A percentile compares a stretch with the other conserved stretches of the same genome.
Evolutionary conservation across 2,888 invertebrate genomes (phyloP).

Genomic region (Drosophila siamana): DNA sequence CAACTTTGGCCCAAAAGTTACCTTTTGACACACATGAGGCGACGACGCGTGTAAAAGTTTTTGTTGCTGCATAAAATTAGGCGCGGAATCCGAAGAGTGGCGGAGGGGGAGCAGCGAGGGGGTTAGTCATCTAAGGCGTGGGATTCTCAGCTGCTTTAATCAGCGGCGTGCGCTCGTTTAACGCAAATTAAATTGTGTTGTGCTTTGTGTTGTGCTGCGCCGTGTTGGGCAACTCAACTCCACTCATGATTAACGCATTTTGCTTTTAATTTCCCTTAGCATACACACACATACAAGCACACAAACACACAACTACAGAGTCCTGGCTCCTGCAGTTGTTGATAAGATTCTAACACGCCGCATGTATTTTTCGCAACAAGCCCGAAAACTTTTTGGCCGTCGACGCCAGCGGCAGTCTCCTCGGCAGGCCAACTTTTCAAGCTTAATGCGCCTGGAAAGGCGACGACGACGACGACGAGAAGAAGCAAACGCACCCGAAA

Average conservation of each 20-base stretch:
- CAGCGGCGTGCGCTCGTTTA: constrained; percentile 72
- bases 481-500: constrained; percentile 14
- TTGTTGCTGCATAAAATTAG: constrained; percentile 70
- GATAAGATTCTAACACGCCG: constrained; percentile 80
- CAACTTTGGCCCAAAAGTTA: constrained; percentile 70
- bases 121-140: background rate
- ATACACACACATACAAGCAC: constrained; percentile 37
- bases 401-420: constrained; percentile 46
- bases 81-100: constrained; percentile 22
- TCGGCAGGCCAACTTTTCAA: constrained; percentile 34
- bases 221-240: constrained; percentile 55
- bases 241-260: constrained; percentile 77
- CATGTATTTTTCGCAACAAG: constrained; percentile 69
- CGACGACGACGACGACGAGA: constrained; percentile 27
- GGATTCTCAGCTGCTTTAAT: constrained; percentile 61
- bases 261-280: constrained; percentile 73
- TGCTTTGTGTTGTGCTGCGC: constrained; percentile 18
- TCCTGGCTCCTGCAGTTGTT: constrained; percentile 55
- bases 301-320: constrained; percentile 13
- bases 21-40: constrained; percentile 66
- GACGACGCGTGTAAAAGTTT: constrained; percentile 79
- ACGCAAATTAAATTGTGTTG: constrained; percentile 78
- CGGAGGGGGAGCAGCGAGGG: background rate
- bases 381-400: constrained; percentile 58
- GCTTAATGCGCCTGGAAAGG: constrained; percentile 48